Base-by-base conservation (phyloP, 2,888 invertebrate species). In the Hemithea aestivaria region DNA sequence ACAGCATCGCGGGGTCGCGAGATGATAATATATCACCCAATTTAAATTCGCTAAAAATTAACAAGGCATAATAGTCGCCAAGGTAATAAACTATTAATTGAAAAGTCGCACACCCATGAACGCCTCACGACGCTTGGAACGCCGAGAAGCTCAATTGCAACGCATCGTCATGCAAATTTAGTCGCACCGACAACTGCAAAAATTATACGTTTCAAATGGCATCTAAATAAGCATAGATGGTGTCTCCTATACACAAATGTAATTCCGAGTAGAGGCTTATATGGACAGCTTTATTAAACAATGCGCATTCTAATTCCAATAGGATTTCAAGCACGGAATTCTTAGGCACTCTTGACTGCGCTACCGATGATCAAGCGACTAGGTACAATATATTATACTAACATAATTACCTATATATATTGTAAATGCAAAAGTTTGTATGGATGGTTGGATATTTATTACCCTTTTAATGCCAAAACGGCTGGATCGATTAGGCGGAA, bases 101-200 rank as follows among this genome's bases (percentile, higher is more conserved):
- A 60, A 58, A 60, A 62, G 55, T 60, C 56, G 45, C 44, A 28
- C 38, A 48, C 41, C 44, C 45, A 49, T 55, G 45, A 45, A 51
- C 50, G 41, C 43, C 48, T 41, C 35, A 48, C 51, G n/a, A n/a
- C n/a, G n/a, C n/a, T n/a, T n/a, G n/a, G n/a, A n/a, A n/a, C n/a
- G n/a, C n/a, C n/a, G 46, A 58, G 48, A 42, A 51, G 58, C 57
- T 62, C 41, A 52, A 62, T 62, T 62, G 61, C 59, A 71, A 56
- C 62, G 62, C 67, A 62, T 62, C 62, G 67, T 66, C 66, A 66
- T 70, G 69, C 66, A 73, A 72, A 76, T 77, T 73, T 71, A 76
- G 66, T 59, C 45, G 61, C 62, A 64, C 57, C 62, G 64, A 62
- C 64, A 66, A 62, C 62, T 63, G 71, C 68, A 76, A 78, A 46